A percentile compares a stretch with the other conserved stretches of the same genome.
Conservation (phyloP, 1,140 invertebrate species). For the Hypothenemus hampei region DNA sequence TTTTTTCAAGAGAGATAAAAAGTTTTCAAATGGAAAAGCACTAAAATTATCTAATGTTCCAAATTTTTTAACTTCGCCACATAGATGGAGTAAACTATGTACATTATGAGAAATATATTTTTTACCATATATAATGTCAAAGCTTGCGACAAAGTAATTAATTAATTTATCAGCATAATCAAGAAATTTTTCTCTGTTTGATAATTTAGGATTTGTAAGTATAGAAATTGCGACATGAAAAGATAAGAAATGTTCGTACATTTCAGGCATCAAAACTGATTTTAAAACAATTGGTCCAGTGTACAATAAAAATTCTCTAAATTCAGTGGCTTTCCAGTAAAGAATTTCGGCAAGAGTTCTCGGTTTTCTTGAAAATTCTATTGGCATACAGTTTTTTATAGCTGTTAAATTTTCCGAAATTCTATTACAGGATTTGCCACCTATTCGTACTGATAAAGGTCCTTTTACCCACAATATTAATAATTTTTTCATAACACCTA, state of each 20-base stretch:
- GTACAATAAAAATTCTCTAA: slow-evolving; percentile 39
- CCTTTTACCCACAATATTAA: too few relatives aligned
- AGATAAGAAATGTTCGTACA: slow-evolving; percentile 17
- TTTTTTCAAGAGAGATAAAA: slow-evolving; percentile 5
- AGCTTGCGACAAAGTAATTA: slow-evolving; percentile 13
- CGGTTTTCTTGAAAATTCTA: slow-evolving; percentile 38
- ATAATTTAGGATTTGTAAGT: not conserved
- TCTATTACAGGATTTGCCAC: too few relatives aligned
- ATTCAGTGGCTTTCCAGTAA: slow-evolving; percentile 43
- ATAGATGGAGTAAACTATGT: too few relatives aligned
- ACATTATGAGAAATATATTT: slow-evolving; percentile 19
- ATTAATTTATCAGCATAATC: slow-evolving; percentile 11
- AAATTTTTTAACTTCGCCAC: slow-evolving; percentile 13
- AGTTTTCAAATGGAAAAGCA: slow-evolving; percentile 26
- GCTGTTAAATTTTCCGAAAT: too few relatives aligned
- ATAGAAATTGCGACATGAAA: slow-evolving; percentile 16
- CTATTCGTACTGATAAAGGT: too few relatives aligned
- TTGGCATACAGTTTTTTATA: slow-evolving; percentile 24
- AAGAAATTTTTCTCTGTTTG: not conserved
- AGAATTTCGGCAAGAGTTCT: slow-evolving; percentile 28
- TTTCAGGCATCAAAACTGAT: not conserved
- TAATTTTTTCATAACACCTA: too few relatives aligned
- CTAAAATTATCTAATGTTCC: slow-evolving; percentile 16
- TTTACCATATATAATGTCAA: slow-evolving; percentile 13
- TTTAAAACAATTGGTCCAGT: too few relatives aligned